phyloP scores from a whole-genome alignment of 1,140 invertebrate genomes.

The Doryteuthis pealeii region DNA sequence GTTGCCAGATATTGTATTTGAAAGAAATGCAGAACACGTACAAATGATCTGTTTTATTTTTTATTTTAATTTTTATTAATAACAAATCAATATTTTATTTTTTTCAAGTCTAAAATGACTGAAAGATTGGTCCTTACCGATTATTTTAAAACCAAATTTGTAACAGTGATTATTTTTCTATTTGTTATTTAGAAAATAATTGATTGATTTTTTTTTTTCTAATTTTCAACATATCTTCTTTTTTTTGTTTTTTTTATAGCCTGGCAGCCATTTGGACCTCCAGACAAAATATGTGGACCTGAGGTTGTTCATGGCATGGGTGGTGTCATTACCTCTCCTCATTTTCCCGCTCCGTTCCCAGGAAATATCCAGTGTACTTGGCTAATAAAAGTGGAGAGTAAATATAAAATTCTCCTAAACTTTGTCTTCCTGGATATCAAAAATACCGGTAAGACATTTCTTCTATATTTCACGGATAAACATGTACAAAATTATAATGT shows the following conservation, averaged over 20 bases:
- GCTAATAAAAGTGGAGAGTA: conserved; percentile 57
- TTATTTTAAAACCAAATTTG: too few relatives aligned
- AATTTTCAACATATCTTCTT: neutral
- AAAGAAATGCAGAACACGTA: too few relatives aligned
- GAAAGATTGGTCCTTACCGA: too few relatives aligned
- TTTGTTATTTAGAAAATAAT: too few relatives aligned
- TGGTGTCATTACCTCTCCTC: conserved; percentile 57
- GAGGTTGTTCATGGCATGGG: conserved; percentile 54
- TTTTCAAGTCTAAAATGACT: too few relatives aligned
- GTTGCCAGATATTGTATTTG: too few relatives aligned
- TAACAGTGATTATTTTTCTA: too few relatives aligned
- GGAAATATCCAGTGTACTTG: conserved; percentile 59
- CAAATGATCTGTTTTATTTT: too few relatives aligned
- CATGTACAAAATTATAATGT: too few relatives aligned
- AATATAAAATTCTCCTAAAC: conserved; percentile 56
- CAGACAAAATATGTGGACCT: conserved; percentile 51
- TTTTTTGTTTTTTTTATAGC: conserved; percentile 26
- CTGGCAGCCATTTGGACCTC: conserved; percentile 52
- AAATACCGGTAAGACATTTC: conserved; percentile 49
- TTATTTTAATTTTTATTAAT: too few relatives aligned
- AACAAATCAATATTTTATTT: too few relatives aligned
- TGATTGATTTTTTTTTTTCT: too few relatives aligned
- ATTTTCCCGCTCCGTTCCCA: conserved; percentile 54
- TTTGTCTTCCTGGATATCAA: conserved; percentile 59
- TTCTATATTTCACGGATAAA: neutral